These are phyloP conservation scores for Tetramorium simillimum DNA, from an alignment of 1,140 invertebrate species.

Conservation along the genomic window DNA sequence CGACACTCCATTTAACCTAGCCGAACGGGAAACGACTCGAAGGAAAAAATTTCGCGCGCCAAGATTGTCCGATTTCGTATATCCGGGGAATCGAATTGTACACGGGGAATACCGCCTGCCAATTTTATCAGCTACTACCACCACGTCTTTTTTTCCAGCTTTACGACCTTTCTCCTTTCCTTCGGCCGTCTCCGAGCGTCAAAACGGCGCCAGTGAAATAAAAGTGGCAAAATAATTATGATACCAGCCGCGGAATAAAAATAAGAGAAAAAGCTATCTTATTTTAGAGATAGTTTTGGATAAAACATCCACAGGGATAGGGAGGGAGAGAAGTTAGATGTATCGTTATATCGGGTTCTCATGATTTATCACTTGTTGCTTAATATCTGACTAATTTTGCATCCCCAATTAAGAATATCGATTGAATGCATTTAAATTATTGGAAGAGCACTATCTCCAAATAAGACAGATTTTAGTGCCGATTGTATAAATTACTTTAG, in stretches of 20 bases:
- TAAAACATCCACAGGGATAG: not conserved
- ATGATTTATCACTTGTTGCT: constrained; percentile 42
- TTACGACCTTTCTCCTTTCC: constrained; percentile 20
- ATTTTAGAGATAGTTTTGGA: constrained; percentile 6
- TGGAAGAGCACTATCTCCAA: not conserved
- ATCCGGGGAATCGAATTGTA: constrained; percentile 37
- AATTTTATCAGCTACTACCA: constrained; percentile 44
- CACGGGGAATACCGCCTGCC: constrained; percentile 11
- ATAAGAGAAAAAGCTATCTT: not conserved
- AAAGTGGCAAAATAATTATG: constrained; percentile 19
- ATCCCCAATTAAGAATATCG: not conserved
- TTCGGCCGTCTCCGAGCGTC: not conserved
- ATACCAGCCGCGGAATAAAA: not conserved
- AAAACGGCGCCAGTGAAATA: not conserved
- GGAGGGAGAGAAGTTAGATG: not conserved
- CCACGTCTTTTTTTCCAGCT: not conserved
- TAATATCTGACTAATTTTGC: not conserved
- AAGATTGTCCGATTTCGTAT: constrained; percentile 24
- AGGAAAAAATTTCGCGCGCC: constrained; percentile 19
- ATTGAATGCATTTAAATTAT: not conserved
- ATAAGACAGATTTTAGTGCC: not conserved
- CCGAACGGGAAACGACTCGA: not conserved
- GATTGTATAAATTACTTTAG: not conserved
- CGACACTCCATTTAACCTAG: not conserved
- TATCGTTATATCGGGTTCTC: not conserved